Evolutionary conservation across 2,797 vertebrate genomes (phyloP), one percentile per base, ranked within the genome.

Genomic region (Hypotaenidia okinawae): DNA sequence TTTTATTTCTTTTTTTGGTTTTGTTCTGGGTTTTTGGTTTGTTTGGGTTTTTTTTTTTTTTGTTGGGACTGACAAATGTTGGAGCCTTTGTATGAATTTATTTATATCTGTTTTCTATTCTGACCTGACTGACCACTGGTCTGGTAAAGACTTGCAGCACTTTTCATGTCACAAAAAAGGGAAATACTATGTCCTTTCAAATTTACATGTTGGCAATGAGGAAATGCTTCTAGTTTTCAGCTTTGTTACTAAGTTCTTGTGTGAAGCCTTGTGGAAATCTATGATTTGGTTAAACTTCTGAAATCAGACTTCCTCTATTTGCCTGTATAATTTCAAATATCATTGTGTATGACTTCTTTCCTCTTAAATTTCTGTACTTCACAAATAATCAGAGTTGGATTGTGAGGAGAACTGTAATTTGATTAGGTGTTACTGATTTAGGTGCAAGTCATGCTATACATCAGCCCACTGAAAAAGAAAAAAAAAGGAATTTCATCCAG

Each of bases 361-460:
- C 18, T 82, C 35, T 67, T 28, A 37, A 51, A 87, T 47, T 68
- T 76, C n/a, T 67, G 14, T 62, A 39, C 21, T 24, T 74, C 32
- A 45, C 11, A 55, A 13, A 10, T 13, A 54, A 54, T 51, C 25
- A 32, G 45, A 68, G 15, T 8, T 18, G 15, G 18, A 5, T 16
- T 52, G 8, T 88, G 73, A 77, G 41, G 25, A 63, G 7, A 74
- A 30, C 1, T 25, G 19, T 14, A 5, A 63, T 63, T 70, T 64
- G 18, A 9, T 45, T 19, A 39, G 19, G 18, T 76, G 43, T 89
- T 32, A 35, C 19, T 58, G 28, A 45, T 85, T 87, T 51, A 59
- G 9, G 21, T 33, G 13, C 16, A n/a, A 27, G 7, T 25, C 0
- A 0, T 66, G 27, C 47, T 57, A 13, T 9, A 5, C 3, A 22